Conservation (phyloP, 2,888 invertebrate genomes). For the Eurytoma californica region DNA sequence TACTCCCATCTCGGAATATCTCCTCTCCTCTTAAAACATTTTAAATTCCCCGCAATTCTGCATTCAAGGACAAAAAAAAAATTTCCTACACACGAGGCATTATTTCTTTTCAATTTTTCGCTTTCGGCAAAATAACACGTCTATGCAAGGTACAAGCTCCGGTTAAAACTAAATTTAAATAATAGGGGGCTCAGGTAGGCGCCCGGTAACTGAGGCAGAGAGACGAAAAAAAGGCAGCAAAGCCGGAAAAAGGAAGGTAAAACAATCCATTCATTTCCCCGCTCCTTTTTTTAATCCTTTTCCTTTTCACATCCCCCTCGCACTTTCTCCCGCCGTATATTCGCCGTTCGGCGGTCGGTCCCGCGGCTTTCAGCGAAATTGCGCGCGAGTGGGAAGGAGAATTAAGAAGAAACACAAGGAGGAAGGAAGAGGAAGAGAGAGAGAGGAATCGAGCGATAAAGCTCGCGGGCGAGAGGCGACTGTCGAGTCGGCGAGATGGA, state of each 20-base stretch:
- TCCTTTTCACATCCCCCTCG: slow-evolving; percentile 12
- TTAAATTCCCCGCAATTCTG: no score
- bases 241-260: slow-evolving; percentile 8
- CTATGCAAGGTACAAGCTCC: no score
- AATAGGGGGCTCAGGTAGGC: slow-evolving; percentile 3
- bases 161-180: slow-evolving; percentile 1
- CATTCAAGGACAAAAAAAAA: no score
- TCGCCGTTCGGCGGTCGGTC: slow-evolving; percentile 24
- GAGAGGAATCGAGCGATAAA: slow-evolving; percentile 1
- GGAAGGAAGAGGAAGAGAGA: not conserved
- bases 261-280: slow-evolving; percentile 39
- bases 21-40: no score
- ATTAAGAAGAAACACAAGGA: not conserved
- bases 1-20: no score
- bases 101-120: no score
- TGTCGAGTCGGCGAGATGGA: not conserved
- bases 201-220: not conserved
- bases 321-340: slow-evolving; percentile 26
- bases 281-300: slow-evolving; percentile 32
- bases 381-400: slow-evolving; percentile 30
- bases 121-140: no score
- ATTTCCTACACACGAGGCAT: no score
- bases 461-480: not conserved
- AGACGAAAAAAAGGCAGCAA: not conserved
- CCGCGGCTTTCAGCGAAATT: slow-evolving; percentile 60